Evolutionary conservation across 2,888 invertebrate species (phyloP).

Genomic region (Tenodera sinensis): DNA sequence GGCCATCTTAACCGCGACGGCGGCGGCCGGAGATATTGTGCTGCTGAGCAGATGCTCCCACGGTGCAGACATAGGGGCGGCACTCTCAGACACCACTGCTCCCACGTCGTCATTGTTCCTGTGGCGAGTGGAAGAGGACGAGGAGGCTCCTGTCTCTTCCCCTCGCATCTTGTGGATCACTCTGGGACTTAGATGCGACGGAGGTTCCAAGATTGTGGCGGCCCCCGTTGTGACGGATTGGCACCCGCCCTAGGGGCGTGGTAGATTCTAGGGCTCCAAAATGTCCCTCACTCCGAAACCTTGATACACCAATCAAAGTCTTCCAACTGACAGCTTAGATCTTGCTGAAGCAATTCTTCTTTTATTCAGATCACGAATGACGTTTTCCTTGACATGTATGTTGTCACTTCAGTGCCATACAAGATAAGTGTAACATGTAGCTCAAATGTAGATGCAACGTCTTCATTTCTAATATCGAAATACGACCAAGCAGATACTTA

Average conservation of each 20-base stretch:
- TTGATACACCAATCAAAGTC: neutral
- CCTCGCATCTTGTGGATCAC: neutral
- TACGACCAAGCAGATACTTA: neutral
- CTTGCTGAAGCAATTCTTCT: neutral
- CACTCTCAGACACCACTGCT: neutral
- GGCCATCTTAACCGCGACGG: constrained; percentile 30
- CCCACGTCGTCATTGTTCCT: neutral
- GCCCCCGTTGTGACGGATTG: constrained; percentile 2
- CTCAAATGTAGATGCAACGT: neutral
- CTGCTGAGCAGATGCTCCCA: constrained; percentile 31
- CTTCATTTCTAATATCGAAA: neutral
- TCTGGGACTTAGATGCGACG: constrained; percentile 3
- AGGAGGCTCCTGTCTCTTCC: neutral
- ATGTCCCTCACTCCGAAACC: neutral
- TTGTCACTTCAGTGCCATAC: neutral
- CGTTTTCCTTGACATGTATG: neutral
- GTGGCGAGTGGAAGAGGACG: neutral
- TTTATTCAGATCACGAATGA: neutral
- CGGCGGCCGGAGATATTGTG: constrained; percentile 31
- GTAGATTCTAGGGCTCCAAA: neutral
- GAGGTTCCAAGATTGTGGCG: constrained; percentile 4
- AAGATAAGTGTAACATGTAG: neutral
- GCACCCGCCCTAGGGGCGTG: neutral
- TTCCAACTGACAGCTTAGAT: neutral
- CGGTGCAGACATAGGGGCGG: constrained; percentile 21